Conservation (phyloP, 2,888 invertebrate genomes). For the Cheilosia vulpina region DNA sequence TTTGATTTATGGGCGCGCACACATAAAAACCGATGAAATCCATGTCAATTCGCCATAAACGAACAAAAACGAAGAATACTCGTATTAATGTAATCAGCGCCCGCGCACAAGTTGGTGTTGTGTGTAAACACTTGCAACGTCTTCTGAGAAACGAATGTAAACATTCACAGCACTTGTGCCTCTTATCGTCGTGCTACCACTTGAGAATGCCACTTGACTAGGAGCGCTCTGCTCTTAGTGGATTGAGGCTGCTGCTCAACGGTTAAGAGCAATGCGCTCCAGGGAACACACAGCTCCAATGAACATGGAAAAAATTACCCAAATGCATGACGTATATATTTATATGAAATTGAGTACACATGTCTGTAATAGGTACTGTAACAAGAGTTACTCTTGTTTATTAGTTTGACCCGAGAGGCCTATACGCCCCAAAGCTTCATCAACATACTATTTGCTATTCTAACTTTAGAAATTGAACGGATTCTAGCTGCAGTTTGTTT, state of each 20-base stretch:
- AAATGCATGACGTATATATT: constrained; percentile 14
- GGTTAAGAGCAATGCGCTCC: constrained; percentile 17
- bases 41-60: constrained; percentile 52
- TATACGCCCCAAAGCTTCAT: constrained; percentile 39
- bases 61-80: constrained; percentile 6
- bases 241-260: constrained; percentile 30
- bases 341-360: constrained; percentile 12
- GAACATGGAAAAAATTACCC: neutral
- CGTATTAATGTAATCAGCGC: constrained; percentile 64
- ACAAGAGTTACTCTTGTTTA: constrained; percentile 50
- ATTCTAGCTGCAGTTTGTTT: neutral
- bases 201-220: constrained; percentile 62
- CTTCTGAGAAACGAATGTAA: constrained; percentile 69
- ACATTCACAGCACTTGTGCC: constrained; percentile 65
- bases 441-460: neutral
- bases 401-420: constrained; percentile 56
- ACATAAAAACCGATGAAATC: constrained; percentile 41
- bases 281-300: constrained; percentile 15
- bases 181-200: constrained; percentile 67
- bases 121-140: constrained; percentile 67
- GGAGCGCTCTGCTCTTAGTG: constrained; percentile 40
- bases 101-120: constrained; percentile 71
- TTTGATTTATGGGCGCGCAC: constrained; percentile 58
- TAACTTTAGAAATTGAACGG: neutral
- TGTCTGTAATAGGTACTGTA: constrained; percentile 43